phyloP scores from a whole-genome alignment of 30 jellyfish, hydroid and myxozoan genomes.

The Chrysaora quinquecirrha region DNA sequence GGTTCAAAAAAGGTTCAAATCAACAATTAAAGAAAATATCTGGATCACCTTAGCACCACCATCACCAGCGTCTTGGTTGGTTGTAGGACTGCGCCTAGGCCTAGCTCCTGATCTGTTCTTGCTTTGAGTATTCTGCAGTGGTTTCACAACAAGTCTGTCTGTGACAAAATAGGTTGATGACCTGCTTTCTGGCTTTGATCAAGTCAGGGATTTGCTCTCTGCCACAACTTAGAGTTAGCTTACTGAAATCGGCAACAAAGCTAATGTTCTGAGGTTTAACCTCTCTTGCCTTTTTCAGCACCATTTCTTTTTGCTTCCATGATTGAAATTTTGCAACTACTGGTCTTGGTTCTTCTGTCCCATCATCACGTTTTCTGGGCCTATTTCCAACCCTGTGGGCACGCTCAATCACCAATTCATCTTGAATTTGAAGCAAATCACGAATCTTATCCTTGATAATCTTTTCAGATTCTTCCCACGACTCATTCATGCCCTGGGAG shows the following conservation, averaged over 20 bases:
- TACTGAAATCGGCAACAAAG: constrained; percentile 28
- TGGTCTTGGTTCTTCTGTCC: constrained; percentile 49
- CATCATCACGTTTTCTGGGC: constrained; percentile 45
- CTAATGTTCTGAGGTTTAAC: constrained; percentile 13
- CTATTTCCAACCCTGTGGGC: constrained; percentile 38
- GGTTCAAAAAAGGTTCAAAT: constrained; percentile 30
- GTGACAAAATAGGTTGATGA: constrained; percentile 23
- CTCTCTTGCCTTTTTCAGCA: constrained; percentile 34
- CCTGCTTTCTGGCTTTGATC: constrained; percentile 45
- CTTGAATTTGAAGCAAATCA: constrained; percentile 11
- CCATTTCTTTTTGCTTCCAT: constrained; percentile 53
- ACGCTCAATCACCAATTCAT: constrained; percentile 36
- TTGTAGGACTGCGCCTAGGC: constrained; percentile 38
- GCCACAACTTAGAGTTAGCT: constrained; percentile 23
- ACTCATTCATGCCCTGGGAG: constrained; percentile 1
- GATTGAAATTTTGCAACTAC: constrained; percentile 30
- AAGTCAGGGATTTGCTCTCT: constrained; percentile 18
- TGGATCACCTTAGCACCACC: constrained; percentile 35
- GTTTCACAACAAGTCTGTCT: constrained; percentile 30
- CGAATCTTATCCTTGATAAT: constrained; percentile 31
- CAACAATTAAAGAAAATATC: constrained; percentile 22
- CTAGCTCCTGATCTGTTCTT: constrained; percentile 40
- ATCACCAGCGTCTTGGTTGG: constrained; percentile 6
- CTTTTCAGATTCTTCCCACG: constrained; percentile 22
- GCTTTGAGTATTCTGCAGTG: constrained; percentile 27